These are phyloP conservation scores for Upupa epops DNA, from an alignment of 2,113 vertebrate genomes.

Conservation along the genomic window DNA sequence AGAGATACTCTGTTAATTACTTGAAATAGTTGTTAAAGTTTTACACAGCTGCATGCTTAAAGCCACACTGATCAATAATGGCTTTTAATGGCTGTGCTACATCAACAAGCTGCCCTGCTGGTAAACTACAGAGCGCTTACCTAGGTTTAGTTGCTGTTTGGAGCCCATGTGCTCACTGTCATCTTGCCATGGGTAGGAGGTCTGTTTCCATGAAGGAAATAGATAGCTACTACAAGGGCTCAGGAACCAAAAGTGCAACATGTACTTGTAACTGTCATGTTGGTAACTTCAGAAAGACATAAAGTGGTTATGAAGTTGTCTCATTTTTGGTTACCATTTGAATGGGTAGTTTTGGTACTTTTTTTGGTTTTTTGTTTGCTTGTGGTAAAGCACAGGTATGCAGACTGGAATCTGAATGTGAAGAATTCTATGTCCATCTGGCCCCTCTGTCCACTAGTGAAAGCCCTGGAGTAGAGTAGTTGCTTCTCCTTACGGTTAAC, in stretches of 20 bases:
- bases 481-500: background rate
- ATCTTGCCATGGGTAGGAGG: too few species aligned
- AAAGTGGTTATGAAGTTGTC: background rate
- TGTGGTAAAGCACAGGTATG: background rate
- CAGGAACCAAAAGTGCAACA: rapidly evolving
- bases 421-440: background rate
- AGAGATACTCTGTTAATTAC: background rate
- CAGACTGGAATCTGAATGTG: background rate
- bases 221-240: background rate
- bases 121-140: background rate
- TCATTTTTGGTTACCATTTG: background rate
- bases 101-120: background rate
- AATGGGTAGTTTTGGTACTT: background rate
- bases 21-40: background rate
- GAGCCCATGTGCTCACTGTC: rapidly evolving
- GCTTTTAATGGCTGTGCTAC: background rate
- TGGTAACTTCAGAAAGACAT: rapidly evolving
- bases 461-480: background rate
- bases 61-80: background rate
- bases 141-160: background rate
- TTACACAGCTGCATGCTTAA: background rate
- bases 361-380: background rate
- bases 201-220: rapidly evolving
- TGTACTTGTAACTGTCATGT: background rate
- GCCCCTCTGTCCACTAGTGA: rapidly evolving